phyloP scores from a whole-genome alignment of 1,140 invertebrate species.

The Temnothorax longispinosus region DNA sequence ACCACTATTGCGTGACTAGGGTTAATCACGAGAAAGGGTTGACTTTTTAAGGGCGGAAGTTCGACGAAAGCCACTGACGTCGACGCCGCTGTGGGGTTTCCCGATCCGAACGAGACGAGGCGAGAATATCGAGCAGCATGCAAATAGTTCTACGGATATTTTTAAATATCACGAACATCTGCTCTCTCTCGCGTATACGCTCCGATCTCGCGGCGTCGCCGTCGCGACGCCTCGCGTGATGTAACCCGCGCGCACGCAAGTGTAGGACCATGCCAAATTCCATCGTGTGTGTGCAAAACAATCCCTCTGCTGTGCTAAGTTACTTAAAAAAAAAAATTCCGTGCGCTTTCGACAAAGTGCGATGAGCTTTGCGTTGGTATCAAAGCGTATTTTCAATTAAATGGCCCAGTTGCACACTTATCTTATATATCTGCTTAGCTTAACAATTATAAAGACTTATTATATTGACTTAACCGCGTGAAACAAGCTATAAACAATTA shows the following conservation, averaged over 20 bases:
- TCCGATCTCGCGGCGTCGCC: slow-evolving; percentile 13
- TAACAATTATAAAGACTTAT: not conserved
- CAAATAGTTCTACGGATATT: slow-evolving; percentile 73
- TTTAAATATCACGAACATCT: slow-evolving; percentile 76
- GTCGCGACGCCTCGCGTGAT: slow-evolving; percentile 53
- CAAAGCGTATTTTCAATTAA: not conserved
- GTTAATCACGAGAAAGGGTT: not conserved
- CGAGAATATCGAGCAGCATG: slow-evolving; percentile 67
- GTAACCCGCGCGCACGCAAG: slow-evolving; percentile 62
- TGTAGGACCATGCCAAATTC: slow-evolving; percentile 55
- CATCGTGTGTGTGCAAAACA: slow-evolving; percentile 18
- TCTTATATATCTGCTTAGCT: not conserved
- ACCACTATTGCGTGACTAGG: not conserved
- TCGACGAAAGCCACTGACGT: slow-evolving; percentile 17
- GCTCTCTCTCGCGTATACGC: slow-evolving; percentile 40
- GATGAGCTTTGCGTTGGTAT: not conserved
- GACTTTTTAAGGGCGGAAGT: slow-evolving; percentile 34
- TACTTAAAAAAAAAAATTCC: not conserved
- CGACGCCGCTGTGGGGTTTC: slow-evolving; percentile 75
- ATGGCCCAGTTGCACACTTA: not conserved
- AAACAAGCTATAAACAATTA: not conserved
- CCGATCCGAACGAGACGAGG: slow-evolving; percentile 59
- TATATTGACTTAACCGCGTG: not conserved
- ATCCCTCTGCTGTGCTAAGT: not conserved
- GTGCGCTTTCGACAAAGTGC: not conserved